These are phyloP conservation scores for Seriola rivoliana DNA, from an alignment of 2,113 vertebrate species.

Conservation along the genomic window DNA sequence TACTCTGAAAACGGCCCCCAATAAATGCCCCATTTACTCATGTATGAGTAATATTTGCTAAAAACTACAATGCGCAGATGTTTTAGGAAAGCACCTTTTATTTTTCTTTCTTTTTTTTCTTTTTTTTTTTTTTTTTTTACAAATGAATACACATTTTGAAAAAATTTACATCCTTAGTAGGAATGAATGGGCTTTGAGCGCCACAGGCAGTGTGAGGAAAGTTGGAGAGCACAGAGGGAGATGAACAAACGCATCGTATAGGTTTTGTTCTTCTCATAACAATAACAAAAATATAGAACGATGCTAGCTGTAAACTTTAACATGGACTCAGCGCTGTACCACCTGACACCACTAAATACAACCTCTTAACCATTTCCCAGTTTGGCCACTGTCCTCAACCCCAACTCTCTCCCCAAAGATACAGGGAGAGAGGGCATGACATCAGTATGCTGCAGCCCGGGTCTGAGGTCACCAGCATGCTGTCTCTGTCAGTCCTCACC, in stretches of 20 bases:
- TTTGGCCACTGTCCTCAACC: slow-evolving; percentile 22
- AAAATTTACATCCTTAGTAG: not conserved
- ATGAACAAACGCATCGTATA: not conserved
- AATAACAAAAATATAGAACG: not conserved
- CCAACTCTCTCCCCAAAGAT: slow-evolving; percentile 25
- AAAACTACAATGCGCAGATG: not conserved
- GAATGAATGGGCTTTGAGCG: not conserved
- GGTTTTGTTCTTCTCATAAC: not conserved
- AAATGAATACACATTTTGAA: not conserved
- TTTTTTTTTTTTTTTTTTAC: too few species aligned
- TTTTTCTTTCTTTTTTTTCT: too few species aligned
- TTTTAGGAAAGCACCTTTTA: not conserved
- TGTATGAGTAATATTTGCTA: not conserved
- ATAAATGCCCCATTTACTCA: not conserved
- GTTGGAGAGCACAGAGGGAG: not conserved
- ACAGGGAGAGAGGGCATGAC: slow-evolving; percentile 43
- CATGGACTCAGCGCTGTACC: not conserved
- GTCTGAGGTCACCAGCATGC: slow-evolving; percentile 67
- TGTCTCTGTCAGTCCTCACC: slow-evolving; percentile 56
- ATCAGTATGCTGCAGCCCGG: slow-evolving; percentile 53
- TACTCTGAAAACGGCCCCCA: too few species aligned
- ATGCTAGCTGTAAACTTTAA: not conserved
- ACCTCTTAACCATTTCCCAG: slow-evolving; percentile 23
- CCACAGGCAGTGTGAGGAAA: not conserved
- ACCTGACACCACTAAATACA: slow-evolving; percentile 15